Base-by-base conservation (phyloP, 2,113 vertebrate species). In the Verasper variegatus region DNA sequence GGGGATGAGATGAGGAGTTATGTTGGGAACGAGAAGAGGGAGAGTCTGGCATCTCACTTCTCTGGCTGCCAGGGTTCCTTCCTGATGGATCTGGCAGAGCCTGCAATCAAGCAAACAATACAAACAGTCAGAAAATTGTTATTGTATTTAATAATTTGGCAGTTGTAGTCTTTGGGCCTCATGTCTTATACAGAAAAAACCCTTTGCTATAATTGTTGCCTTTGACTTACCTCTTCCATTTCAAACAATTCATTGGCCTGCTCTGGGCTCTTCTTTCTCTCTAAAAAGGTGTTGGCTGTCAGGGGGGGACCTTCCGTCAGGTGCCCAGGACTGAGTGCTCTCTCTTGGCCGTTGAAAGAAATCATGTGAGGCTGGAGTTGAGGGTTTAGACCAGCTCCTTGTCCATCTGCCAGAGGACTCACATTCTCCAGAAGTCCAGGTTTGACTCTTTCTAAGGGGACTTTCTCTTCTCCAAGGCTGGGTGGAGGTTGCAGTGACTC, bases 181-280 rank as follows among this genome's bases (percentile, higher is more conserved):
- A 6, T 54, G n/a, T 21, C 21, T 21, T 23, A 35, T 1, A 69
- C 5, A 49, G 40, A 10, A 49, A 1, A 69, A 57, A 20, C n/a
- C 26, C 4, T 27, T 5, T 27, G 27, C 27, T 27, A 27, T 27
- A 13, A 12, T 17, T 45, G 27, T 24, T 66, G n/a, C 54, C 3
- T 64, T 56, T 49, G 6, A 79, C 71, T 85, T 83, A 87, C 94
- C 92, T 94, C 89, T 74, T 92, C 90, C 68, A 92, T 69, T 52
- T 93, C 92, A 61, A 92, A 89, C 0, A 91, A 92, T 54, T 92
- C 91, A 37, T 8, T 73, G 35, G 61, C 42, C 37, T 57, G 69
- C 13, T 71, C 76, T 8, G 70, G 63, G 56, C 65, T 79, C 49
- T 17, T 87, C 66, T 85, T 85, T 47, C 73, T 84, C 51, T 61